These are phyloP conservation scores for Drosophila orosa DNA, from an alignment of 1,140 invertebrate genomes.

Conservation along the genomic window DNA sequence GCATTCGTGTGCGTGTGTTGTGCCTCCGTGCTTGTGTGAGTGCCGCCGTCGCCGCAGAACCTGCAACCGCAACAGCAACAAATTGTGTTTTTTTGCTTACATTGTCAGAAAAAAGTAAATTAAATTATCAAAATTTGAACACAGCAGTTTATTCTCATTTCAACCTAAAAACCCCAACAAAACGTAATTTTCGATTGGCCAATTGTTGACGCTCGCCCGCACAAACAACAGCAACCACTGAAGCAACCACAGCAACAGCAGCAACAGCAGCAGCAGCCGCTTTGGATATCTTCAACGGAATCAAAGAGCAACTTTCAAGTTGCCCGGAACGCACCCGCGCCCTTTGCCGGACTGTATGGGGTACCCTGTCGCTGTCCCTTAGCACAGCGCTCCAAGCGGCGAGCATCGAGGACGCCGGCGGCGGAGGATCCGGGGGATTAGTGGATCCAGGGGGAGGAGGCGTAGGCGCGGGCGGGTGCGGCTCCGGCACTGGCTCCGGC, in stretches of 20 bases:
- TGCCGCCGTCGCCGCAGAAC: slow-evolving; percentile 32
- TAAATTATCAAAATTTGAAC: slow-evolving; percentile 47
- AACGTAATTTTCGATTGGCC: slow-evolving; percentile 44
- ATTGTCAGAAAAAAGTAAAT: slow-evolving; percentile 60
- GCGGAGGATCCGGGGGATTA: slow-evolving; percentile 52
- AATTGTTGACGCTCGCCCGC: slow-evolving; percentile 34
- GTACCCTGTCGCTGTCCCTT: slow-evolving; percentile 77
- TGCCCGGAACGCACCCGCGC: slow-evolving; percentile 81
- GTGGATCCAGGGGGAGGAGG: slow-evolving; percentile 38
- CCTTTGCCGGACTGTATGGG: slow-evolving; percentile 83
- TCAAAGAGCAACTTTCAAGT: slow-evolving; percentile 84
- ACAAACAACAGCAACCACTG: slow-evolving; percentile 7
- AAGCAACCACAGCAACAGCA: not conserved
- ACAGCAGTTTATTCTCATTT: slow-evolving; percentile 56
- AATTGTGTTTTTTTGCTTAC: slow-evolving; percentile 64
- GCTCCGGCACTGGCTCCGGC: slow-evolving; percentile 28
- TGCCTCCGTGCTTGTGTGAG: slow-evolving; percentile 32
- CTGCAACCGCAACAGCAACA: slow-evolving; percentile 19
- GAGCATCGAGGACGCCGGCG: slow-evolving; percentile 73
- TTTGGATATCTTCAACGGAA: slow-evolving; percentile 83
- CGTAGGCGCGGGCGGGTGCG: slow-evolving; percentile 33
- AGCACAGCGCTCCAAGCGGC: slow-evolving; percentile 76
- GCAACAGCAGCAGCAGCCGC: slow-evolving; percentile 43
- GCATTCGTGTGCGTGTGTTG: slow-evolving; percentile 41
- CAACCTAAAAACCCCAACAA: slow-evolving; percentile 11